Conservation (phyloP, 1,140 invertebrate genomes). For the Neodiprion lecontei region DNA sequence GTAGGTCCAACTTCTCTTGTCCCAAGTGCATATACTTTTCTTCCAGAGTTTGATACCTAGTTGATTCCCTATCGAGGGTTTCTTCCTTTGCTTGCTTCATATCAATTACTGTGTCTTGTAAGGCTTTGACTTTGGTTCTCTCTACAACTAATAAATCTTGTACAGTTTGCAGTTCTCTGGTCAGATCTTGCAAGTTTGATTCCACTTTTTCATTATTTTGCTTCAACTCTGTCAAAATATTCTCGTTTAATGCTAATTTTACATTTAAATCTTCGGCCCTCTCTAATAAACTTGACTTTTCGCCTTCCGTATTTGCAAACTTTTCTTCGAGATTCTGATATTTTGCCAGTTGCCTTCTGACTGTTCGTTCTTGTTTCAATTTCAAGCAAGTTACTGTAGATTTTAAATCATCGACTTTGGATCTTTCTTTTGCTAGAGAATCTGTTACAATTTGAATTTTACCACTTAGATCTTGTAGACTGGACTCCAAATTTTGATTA, state of each 20-base stretch:
- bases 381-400: background rate
- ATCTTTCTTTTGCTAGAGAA: background rate
- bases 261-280: background rate
- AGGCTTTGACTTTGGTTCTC: background rate
- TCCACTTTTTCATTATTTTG: background rate
- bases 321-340: slow-evolving; percentile 11
- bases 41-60: slow-evolving; percentile 18
- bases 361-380: background rate
- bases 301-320: slow-evolving; percentile 10
- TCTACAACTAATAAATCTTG: background rate
- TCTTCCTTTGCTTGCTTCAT: slow-evolving; percentile 19
- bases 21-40: background rate
- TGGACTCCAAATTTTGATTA: background rate
- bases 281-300: background rate
- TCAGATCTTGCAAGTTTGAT: background rate
- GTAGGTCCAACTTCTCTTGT: background rate
- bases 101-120: background rate
- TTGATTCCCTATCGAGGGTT: slow-evolving; percentile 30
- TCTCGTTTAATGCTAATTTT: background rate
- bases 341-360: background rate
- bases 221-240: background rate
- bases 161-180: background rate
- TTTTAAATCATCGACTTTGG: slow-evolving; percentile 8
- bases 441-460: slow-evolving; percentile 25
- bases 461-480: slow-evolving; percentile 20